Evolutionary conservation across 2,113 vertebrate species (phyloP).

Genomic region (Syngnathus typhle): DNA sequence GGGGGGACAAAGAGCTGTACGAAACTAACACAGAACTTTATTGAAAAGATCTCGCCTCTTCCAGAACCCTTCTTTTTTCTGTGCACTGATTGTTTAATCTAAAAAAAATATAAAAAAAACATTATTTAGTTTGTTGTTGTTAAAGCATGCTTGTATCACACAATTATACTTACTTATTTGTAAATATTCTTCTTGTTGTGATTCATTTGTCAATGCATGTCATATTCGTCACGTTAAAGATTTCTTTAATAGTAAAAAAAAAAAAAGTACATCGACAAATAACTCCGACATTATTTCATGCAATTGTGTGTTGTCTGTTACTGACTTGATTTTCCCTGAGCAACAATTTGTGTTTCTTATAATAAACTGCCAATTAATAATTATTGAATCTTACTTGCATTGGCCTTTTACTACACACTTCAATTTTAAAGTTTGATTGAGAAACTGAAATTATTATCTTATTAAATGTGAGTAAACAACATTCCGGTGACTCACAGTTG

Average conservation of each 20-base stretch:
- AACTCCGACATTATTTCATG: slow-evolving; percentile 22
- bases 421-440: background rate
- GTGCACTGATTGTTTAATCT: slow-evolving; percentile 27
- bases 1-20: slow-evolving; percentile 15
- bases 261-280: slow-evolving; percentile 20
- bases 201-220: slow-evolving; percentile 22
- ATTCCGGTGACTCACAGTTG: slow-evolving; percentile 10
- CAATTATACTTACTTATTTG: slow-evolving; percentile 39
- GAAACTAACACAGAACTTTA: slow-evolving; percentile 4
- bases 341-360: slow-evolving; percentile 27
- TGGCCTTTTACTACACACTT: slow-evolving; percentile 3
- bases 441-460: background rate
- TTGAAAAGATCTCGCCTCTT: slow-evolving; percentile 9
- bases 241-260: slow-evolving; percentile 12
- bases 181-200: slow-evolving; percentile 35
- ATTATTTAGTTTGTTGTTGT: background rate
- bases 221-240: slow-evolving; percentile 10
- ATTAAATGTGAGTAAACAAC: slow-evolving; percentile 2
- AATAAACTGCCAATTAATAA: slow-evolving; percentile 62
- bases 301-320: slow-evolving; percentile 4
- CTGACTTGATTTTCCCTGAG: slow-evolving; percentile 18
- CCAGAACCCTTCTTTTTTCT: slow-evolving; percentile 21
- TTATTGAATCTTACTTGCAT: background rate
- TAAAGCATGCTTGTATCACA: slow-evolving; percentile 27
- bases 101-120: background rate